Percentiles rank a stretch among this genome's conserved stretches.
Conservation (phyloP, 2,888 invertebrate species). For the Apodemia hepburni region DNA sequence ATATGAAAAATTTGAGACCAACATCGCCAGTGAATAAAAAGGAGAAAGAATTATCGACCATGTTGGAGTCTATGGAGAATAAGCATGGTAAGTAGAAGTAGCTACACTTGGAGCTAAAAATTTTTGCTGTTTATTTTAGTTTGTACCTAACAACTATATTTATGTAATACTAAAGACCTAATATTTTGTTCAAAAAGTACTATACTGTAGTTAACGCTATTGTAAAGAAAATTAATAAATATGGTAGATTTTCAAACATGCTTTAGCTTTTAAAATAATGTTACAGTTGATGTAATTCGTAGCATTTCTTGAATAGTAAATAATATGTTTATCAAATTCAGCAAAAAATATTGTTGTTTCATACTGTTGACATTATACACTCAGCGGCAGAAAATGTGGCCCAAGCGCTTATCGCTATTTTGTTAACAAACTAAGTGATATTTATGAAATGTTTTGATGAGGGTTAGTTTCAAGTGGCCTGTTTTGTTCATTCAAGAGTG, state of each 20-base stretch:
- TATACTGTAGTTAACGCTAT: too few species aligned
- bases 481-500: too few species aligned
- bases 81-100: constrained; percentile 86
- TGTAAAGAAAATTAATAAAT: not conserved
- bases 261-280: not conserved
- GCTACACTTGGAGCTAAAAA: not conserved
- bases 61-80: constrained; percentile 89
- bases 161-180: too few species aligned
- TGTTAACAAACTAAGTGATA: too few species aligned
- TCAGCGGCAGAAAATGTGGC: too few species aligned
- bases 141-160: too few species aligned
- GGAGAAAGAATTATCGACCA: constrained; percentile 83
- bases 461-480: too few species aligned
- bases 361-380: not conserved
- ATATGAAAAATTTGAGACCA: constrained; percentile 81
- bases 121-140: too few species aligned
- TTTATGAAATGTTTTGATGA: too few species aligned
- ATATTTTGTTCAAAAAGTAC: too few species aligned
- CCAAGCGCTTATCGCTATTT: too few species aligned
- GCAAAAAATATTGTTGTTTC: not conserved
- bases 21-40: constrained; percentile 81
- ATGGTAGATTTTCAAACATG: not conserved
- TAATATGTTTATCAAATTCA: not conserved
- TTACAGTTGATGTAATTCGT: not conserved
- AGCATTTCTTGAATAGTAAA: too few species aligned